phyloP scores from a whole-genome alignment of 2,888 invertebrate species.

The Melanostoma mellinum region DNA sequence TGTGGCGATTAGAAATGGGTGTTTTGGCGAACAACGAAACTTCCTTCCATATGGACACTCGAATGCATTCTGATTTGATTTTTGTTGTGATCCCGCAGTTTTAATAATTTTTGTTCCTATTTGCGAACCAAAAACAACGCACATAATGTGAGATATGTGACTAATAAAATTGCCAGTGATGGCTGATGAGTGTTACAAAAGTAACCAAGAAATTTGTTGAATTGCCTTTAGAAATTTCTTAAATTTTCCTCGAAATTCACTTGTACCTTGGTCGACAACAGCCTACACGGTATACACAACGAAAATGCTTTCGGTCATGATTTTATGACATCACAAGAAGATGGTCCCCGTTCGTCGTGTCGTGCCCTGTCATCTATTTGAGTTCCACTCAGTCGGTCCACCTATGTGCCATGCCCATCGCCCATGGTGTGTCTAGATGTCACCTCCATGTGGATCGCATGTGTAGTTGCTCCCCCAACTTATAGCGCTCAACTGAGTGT shows the following conservation, averaged over 20 bases:
- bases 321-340: constrained; percentile 23
- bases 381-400: constrained; percentile 28
- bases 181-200: too few species aligned
- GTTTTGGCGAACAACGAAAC: background rate
- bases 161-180: too few species aligned
- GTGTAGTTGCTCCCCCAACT: constrained; percentile 69
- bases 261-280: background rate
- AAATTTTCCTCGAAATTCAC: background rate
- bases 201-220: too few species aligned
- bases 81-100: constrained; percentile 64
- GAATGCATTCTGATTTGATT: constrained; percentile 64
- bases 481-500: constrained; percentile 70
- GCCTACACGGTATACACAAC: too few species aligned
- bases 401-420: background rate
- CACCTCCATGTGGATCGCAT: constrained; percentile 53
- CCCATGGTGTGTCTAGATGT: background rate
- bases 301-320: background rate
- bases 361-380: constrained; percentile 9
- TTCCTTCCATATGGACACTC: constrained; percentile 62
- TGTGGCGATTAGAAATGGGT: constrained; percentile 30
- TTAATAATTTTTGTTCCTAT: constrained; percentile 52
- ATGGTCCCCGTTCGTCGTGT: too few species aligned
- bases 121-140: constrained; percentile 41
- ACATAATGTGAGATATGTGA: constrained; percentile 9
- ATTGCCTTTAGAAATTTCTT: constrained; percentile 5